Evolutionary conservation across 2,888 invertebrate species (phyloP), one percentile per base, ranked within the genome.

Genomic region (Drosophila macrospina): DNA sequence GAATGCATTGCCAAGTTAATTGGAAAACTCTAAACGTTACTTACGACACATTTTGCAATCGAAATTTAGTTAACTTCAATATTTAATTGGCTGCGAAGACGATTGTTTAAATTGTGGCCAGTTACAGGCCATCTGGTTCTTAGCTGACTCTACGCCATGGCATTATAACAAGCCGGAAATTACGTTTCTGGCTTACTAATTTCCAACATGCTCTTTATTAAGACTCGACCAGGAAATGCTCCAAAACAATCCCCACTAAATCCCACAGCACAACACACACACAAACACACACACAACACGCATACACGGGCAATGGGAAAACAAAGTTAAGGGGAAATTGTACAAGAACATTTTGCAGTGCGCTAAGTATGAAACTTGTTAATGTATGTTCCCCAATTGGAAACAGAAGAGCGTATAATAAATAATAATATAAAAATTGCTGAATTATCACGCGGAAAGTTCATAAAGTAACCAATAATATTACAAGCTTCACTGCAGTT

Each of bases 171-270:
- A 44, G 34, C 54, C 54, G 54, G 54, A 55, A 55, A 55, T 55
- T 55, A 55, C 54, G 34, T 55, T 55, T 55, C 54, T 56, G 44
- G 56, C 45, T 56, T 45, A 56, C 45, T 56, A 45, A 56, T 56
- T 56, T 56, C 36, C 24, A 56, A 30, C 56, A 45, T 56, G 15
- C 30, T 55, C 45, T 28, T 36, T 36, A 15, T 45, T 56, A 28
- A 28, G 36, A 15, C 28, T 28, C 11, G 30, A n/a, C 8, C 52
- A 52, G 52, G 51, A 51, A 51, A 51, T 37, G 51, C 37, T 37
- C 28, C 6, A 28, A 28, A 28, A 7, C 7, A 7, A 2, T 7
- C 20, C 30, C 30, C 42, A 13, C 8, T 5, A 30, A 41, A 41
- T 52, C 15, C 28, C 41, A 52, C n/a, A 13, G 20, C 37, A 51